Base-by-base conservation (phyloP, 2,797 vertebrate genomes). In the Sternarchorhynchus goeldii region DNA sequence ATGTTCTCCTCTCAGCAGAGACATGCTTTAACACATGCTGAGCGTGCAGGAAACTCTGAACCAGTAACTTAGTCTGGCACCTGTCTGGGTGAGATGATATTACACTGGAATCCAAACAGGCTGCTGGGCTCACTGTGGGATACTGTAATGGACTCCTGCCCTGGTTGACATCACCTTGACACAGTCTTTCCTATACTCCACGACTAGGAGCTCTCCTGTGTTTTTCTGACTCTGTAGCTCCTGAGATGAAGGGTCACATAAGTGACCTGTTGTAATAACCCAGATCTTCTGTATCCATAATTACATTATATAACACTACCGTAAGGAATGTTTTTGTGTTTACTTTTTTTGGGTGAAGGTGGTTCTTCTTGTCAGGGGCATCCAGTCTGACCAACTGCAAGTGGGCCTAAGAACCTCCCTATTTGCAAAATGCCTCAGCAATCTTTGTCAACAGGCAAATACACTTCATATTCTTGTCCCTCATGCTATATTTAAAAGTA, bases 361-460 rank as follows among this genome's bases (percentile, higher is more conserved):
- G 78, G 41, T 55, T 84, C n/a, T 80, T 69, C 18, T 82, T 55
- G 59, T 80, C 80, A 63, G 6, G 29, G 14, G 77, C 80, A 84
- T 75, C 60, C 45, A 82, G 50, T 67, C 64, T 72, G 25, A 68
- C 39, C 45, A 81, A 21, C 65, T 81, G 76, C 7, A 25, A 77
- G 59, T 81, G 78, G 50, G 78, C 76, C 75, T 70, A 58, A 77
- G 69, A 21, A 82, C 2, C 60, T 63, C 60, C 10, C 60, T 63
- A 14, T 63, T 21, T 21, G 56, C 29, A 56, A 70, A 70, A 70
- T 17, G 3, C 29, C 68, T 56, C 7, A 70, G 68, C 21, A 32
- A 56, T 32, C 29, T 34, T 14, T 67, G 16, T 55, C 12, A 68
- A 36, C 17, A 65, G 17, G 63, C 6, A 53, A 68, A 68, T 7